Conservation (phyloP, 2,113 vertebrate species). For the Chitala chitala region DNA sequence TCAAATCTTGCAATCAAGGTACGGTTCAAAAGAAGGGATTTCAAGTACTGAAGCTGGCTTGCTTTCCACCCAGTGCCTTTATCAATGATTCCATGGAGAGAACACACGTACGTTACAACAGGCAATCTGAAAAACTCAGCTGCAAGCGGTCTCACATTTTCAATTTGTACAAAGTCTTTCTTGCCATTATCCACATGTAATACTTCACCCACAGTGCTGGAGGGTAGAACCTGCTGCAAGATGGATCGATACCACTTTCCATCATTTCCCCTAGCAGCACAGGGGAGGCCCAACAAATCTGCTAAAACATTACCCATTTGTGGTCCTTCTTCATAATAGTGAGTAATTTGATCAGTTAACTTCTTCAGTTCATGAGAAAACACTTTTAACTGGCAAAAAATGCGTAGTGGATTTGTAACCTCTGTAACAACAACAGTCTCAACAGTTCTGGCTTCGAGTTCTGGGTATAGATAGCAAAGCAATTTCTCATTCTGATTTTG, state of each 20-base stretch:
- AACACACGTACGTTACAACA: constrained; percentile 81
- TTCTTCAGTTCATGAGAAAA: constrained; percentile 74
- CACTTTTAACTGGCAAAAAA: constrained; percentile 84
- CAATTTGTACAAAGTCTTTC: constrained; percentile 68
- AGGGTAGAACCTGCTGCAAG: constrained; percentile 66
- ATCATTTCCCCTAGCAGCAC: constrained; percentile 73
- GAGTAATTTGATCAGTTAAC: constrained; percentile 70
- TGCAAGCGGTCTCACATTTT: constrained; percentile 65
- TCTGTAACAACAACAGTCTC: constrained; percentile 80
- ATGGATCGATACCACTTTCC: constrained; percentile 83
- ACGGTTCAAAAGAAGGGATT: constrained; percentile 65
- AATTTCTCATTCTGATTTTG: constrained; percentile 35
- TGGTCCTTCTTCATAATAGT: constrained; percentile 47
- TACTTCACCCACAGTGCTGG: constrained; percentile 66
- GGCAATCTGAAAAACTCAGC: constrained; percentile 81
- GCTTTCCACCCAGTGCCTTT: constrained; percentile 71
- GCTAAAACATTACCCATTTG: constrained; percentile 40
- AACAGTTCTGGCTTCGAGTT: constrained; percentile 67
- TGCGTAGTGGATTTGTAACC: constrained; percentile 67
- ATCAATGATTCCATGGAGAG: constrained; percentile 73
- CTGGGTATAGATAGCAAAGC: constrained; percentile 73
- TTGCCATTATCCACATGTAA: constrained; percentile 81
- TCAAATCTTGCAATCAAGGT: constrained; percentile 73
- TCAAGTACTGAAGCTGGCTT: constrained; percentile 62
- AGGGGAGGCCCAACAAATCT: constrained; percentile 71